A percentile compares a stretch with the other conserved stretches of the same genome.
These are phyloP conservation scores for Diadema setosum DNA, from an alignment of 35 echinoderm and acorn worm species.

Conservation along the genomic window DNA sequence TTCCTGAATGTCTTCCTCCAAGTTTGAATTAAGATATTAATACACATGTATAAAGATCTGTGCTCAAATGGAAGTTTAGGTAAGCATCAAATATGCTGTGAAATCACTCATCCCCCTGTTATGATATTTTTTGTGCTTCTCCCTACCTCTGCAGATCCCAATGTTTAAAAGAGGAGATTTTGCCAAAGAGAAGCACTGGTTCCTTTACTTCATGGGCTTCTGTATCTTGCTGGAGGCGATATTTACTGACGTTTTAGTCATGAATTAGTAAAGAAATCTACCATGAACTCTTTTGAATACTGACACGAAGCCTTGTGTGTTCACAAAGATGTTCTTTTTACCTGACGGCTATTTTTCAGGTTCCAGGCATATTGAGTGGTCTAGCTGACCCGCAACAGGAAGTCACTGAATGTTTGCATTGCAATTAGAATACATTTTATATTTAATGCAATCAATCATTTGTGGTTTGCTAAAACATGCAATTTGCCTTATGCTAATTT, in stretches of 20 bases:
- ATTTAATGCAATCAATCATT: not conserved
- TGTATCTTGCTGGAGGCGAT: slow-evolving; percentile 40
- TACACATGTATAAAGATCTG: too few relatives aligned
- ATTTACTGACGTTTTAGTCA: slow-evolving; percentile 37
- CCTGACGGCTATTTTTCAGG: not conserved
- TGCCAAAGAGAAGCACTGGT: slow-evolving; percentile 45
- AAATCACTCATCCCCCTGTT: too few relatives aligned
- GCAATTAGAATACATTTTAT: not conserved
- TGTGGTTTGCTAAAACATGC: not conserved
- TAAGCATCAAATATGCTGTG: too few relatives aligned
- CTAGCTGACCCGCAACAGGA: not conserved
- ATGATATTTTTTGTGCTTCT: not conserved
- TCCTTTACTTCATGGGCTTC: slow-evolving; percentile 43
- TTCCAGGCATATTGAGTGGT: not conserved
- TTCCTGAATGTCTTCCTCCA: too few relatives aligned
- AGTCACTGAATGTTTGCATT: not conserved
- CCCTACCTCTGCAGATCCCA: slow-evolving; percentile 8
- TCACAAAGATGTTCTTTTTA: not conserved
- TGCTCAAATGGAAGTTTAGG: too few relatives aligned
- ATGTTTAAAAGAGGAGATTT: slow-evolving; percentile 36
- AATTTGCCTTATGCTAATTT: not conserved
- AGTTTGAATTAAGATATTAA: too few relatives aligned
- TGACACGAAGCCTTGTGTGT: not conserved
- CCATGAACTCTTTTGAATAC: too few relatives aligned
- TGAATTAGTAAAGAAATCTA: too few relatives aligned